phyloP scores from a whole-genome alignment of 2,797 vertebrate genomes.

The Tapirus indicus region DNA sequence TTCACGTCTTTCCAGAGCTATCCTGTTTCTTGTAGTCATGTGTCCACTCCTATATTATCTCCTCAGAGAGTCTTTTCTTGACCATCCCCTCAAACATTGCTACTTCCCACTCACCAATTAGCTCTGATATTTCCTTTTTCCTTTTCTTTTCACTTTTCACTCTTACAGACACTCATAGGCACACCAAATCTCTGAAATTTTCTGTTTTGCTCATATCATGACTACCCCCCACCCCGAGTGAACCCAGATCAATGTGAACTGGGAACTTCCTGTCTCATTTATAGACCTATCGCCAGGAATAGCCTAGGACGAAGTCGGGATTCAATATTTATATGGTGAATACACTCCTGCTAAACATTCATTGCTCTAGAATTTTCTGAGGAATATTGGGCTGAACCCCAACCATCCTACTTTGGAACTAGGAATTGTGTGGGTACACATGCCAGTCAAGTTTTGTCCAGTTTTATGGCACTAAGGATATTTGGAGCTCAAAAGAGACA shows the following conservation, averaged over 20 bases:
- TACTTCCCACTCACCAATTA: not conserved
- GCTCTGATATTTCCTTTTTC: not conserved
- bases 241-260: not conserved
- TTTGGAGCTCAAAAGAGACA: not conserved
- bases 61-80: not conserved
- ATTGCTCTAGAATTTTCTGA: not conserved
- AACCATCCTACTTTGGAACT: not conserved
- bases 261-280: not conserved
- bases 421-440: not conserved
- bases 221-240: not conserved
- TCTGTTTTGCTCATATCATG: not conserved
- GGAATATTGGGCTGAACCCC: not conserved
- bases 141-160: not conserved
- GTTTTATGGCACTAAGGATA: not conserved
- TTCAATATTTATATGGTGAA: not conserved
- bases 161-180: not conserved
- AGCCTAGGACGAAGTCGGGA: not conserved
- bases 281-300: rapidly evolving
- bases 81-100: rapidly evolving
- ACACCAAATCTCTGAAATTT: not conserved
- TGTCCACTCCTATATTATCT: no score
- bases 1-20: not conserved
- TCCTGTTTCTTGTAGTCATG: rapidly evolving
- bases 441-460: not conserved
- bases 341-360: not conserved